phyloP scores from a whole-genome alignment of 2,888 invertebrate species.

The Campoplex capitator region DNA sequence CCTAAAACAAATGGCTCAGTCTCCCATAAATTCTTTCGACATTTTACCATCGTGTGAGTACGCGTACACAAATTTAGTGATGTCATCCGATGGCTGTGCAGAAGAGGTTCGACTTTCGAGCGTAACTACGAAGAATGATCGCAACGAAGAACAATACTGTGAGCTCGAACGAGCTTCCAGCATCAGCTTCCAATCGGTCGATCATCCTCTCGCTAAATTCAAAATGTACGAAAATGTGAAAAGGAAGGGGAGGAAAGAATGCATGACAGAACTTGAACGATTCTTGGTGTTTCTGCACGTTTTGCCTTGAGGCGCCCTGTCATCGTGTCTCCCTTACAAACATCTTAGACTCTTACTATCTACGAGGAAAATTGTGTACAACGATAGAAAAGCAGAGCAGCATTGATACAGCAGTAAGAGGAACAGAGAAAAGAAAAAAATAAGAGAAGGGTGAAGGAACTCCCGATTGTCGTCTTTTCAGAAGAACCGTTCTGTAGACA shows the following conservation, averaged over 20 bases:
- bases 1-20: slow-evolving; percentile 51
- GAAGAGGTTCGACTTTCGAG: background rate
- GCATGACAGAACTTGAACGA: slow-evolving; percentile 17
- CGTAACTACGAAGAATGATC: background rate
- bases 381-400: slow-evolving; percentile 51
- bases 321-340: slow-evolving; percentile 43
- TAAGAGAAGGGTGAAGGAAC: slow-evolving; percentile 36
- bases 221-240: background rate
- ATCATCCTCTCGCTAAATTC: background rate
- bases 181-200: background rate
- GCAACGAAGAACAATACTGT: background rate
- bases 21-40: slow-evolving; percentile 61
- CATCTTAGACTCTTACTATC: slow-evolving; percentile 43
- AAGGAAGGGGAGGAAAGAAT: background rate
- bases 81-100: background rate
- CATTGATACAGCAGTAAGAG: slow-evolving; percentile 37
- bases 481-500: slow-evolving; percentile 28
- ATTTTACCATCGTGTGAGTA: slow-evolving; percentile 64
- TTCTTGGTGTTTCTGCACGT: slow-evolving; percentile 44
- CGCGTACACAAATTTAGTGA: background rate
- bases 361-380: slow-evolving; percentile 15
- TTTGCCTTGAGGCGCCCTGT: slow-evolving; percentile 40
- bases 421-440: slow-evolving; percentile 5
- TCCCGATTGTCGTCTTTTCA: slow-evolving; percentile 61
- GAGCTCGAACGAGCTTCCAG: background rate